phyloP scores from a whole-genome alignment of 2,888 invertebrate species.

The Isoperla grammatica region DNA sequence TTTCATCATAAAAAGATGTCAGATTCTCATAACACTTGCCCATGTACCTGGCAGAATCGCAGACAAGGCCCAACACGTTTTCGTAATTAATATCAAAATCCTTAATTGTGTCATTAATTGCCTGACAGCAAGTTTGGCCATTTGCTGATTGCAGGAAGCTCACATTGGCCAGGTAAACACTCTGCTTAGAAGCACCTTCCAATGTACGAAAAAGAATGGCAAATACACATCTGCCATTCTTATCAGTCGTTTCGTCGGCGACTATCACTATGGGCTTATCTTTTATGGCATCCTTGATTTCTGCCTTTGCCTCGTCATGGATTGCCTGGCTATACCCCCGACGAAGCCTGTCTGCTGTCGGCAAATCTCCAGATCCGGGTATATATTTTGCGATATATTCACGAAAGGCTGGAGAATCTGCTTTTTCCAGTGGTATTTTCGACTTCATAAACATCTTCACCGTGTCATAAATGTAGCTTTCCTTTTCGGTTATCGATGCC shows the following conservation, averaged over 20 bases:
- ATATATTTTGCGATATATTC: neutral
- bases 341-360: neutral
- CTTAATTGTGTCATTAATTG: neutral
- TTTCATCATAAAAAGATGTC: no score
- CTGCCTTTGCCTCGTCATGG: neutral
- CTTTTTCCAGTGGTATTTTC: neutral
- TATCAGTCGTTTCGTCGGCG: neutral
- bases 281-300: neutral
- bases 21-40: no score
- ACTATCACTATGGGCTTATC: neutral
- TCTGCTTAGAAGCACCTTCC: no score
- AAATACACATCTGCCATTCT: neutral
- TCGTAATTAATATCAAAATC: neutral
- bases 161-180: no score
- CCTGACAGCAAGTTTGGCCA: neutral
- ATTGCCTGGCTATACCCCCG: neutral
- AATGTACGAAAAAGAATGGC: no score
- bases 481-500: no score
- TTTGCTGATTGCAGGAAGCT: neutral
- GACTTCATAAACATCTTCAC: no score
- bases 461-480: no score
- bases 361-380: neutral
- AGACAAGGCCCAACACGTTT: neutral
- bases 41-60: neutral
- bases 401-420: neutral